Evolutionary conservation across 2,888 invertebrate species (phyloP), one percentile per base, ranked within the genome.

Genomic region (Epirrita christyi): DNA sequence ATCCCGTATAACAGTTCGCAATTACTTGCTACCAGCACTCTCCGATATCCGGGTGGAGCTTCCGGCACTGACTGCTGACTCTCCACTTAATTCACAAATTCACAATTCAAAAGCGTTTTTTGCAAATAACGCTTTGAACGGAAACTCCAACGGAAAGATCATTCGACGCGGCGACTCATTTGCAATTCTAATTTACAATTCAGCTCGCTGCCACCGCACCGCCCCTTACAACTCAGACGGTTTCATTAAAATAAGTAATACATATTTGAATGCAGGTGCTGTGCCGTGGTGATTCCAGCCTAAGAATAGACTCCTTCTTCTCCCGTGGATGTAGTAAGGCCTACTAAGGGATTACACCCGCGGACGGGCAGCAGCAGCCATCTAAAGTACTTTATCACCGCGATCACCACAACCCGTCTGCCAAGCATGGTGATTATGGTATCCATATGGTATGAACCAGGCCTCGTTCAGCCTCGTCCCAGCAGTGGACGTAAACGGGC

Each of bases 121-220:
- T 63, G 14, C 57, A 68, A 60, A 63, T 71, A 70, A 68, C 67
- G 70, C 66, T 70, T 71, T 59, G 64, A 67, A 58, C 77, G 78
- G 79, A 77, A 78, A 63, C 66, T 65, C 68, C 67, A 68, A 81
- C 86, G 88, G 89, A 90, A 88, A 75, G 86, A 89, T 88, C 87
- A 74, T 75, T 83, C 69, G 67, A 71, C 67, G 60, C 64, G 59
- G 53, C 63, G 56, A 62, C 56, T 52, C 64, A 73, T 68, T 73
- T 68, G 66, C 67, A 68, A 68, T 67, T 68, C 67, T 68, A 68
- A 68, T 70, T 67, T 48, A 15, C 52, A 54, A 43, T 44, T 42
- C 46, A 46, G 48, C 55, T 36, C 37, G 42, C 54, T 21, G 4
- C 21, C 21, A 2, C 2, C 21, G 21, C 21, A 37, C 51, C 46